Evolutionary conservation across 2,888 invertebrate genomes (phyloP).

Genomic region (Drosophila leonis): DNA sequence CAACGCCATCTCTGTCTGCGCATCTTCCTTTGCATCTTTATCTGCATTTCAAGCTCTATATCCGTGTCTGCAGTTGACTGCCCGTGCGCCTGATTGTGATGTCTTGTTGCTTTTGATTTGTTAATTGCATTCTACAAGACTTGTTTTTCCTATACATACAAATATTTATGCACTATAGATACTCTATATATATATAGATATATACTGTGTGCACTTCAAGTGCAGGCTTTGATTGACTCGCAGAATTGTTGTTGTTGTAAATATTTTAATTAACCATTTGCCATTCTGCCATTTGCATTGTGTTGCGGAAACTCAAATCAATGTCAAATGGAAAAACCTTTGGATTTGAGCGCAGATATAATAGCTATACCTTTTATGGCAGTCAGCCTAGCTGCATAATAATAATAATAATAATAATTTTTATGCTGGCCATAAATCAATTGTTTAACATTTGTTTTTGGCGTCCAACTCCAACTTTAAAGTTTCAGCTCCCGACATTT

Average conservation of each 20-base stretch:
- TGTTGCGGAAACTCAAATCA: constrained; percentile 68
- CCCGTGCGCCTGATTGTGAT: constrained; percentile 22
- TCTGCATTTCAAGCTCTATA: neutral
- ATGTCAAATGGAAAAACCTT: constrained; percentile 54
- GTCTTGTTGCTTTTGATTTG: constrained; percentile 62
- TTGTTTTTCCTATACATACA: constrained; percentile 11
- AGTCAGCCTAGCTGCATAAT: constrained; percentile 23
- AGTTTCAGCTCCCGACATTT: constrained; percentile 9
- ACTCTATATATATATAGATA: neutral
- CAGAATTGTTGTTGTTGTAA: constrained; percentile 58
- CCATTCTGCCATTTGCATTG: constrained; percentile 47
- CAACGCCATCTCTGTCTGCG: no score
- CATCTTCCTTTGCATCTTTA: neutral
- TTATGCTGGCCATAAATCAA: constrained; percentile 23
- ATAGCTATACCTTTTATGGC: constrained; percentile 25
- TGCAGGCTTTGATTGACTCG: constrained; percentile 70
- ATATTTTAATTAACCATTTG: constrained; percentile 70
- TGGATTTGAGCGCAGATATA: constrained; percentile 27
- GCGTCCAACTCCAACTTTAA: constrained; percentile 20
- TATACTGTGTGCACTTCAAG: constrained; percentile 23
- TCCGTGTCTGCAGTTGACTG: constrained; percentile 24
- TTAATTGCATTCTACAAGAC: constrained; percentile 63
- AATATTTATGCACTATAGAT: neutral
- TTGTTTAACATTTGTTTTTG: constrained; percentile 9
- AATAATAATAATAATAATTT: neutral